Evolutionary conservation across 2,888 invertebrate genomes (phyloP), one percentile per base, ranked within the genome.

Genomic region (Notodonta ziczac): DNA sequence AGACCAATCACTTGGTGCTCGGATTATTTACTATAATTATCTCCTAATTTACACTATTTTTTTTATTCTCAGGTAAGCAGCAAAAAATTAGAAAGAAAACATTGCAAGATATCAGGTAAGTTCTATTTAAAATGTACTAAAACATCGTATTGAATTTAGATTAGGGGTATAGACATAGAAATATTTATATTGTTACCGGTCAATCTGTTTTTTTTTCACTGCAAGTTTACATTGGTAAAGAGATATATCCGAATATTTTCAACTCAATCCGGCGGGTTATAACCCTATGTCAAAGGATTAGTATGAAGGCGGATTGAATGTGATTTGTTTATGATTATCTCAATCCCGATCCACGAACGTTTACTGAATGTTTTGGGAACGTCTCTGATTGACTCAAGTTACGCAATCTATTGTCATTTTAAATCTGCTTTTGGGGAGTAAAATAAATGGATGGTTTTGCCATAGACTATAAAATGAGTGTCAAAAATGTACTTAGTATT

Each of bases 261-360:
- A 4, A 40, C 39, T 39, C 35, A 32, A 39, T 32, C 3, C n/a
- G 53, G 58, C 56, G 62, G 3, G 60, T 39, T 53, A 14, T 66
- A 71, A 7, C 74, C 76, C 73, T 74, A 62, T 16, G 58, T 8
- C 14, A 57, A 61, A 58, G 65, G 68, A 73, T 73, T 70, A 75
- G 66, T 64, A 59, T 14, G 59, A 32, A 70, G 56, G 63, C 66
- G 62, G 60, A 59, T 57, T 62, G 66, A 52, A 58, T 69, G 65
- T 71, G 74, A 76, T 74, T 74, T 76, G 71, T 76, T 73, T 76
- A 73, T 73, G 65, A 74, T 74, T 69, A 74, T 76, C 64, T 69
- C 58, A 60, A 71, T 58, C 62, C 59, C 58, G 44, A 58, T 70
- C 14, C 60, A 65, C 60, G 40, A 61, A 62, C 65, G 62, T 60